These are phyloP conservation scores for Proterorhinus semilunaris DNA, from an alignment of 2,113 vertebrate species.

Conservation along the genomic window DNA sequence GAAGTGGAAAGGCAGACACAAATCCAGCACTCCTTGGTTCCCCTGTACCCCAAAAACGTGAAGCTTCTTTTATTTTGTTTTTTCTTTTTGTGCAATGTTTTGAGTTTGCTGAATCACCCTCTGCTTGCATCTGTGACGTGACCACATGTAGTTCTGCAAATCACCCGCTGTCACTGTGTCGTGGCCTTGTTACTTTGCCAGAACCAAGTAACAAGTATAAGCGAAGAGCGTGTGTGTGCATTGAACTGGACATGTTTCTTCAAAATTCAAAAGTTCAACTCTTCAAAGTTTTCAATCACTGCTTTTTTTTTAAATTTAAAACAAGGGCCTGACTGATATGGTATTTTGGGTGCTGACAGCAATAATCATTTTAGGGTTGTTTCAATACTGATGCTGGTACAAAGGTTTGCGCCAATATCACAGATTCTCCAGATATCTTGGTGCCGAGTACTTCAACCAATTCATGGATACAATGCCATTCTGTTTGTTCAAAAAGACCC, in stretches of 20 bases:
- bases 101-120: slow-evolving; percentile 47
- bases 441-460: too few relatives aligned
- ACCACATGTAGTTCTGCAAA: slow-evolving; percentile 32
- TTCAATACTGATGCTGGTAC: too few relatives aligned
- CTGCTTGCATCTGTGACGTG: slow-evolving; percentile 61
- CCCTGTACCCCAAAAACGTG: slow-evolving; percentile 69
- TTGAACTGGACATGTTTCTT: slow-evolving; percentile 67
- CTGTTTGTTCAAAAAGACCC: too few relatives aligned
- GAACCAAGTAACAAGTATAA: slow-evolving; percentile 54
- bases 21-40: slow-evolving; percentile 74
- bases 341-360: too few relatives aligned
- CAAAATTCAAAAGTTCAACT: background rate
- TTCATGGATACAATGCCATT: too few relatives aligned
- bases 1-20: slow-evolving; percentile 69
- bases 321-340: too few relatives aligned
- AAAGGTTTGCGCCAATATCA: too few relatives aligned
- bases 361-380: too few relatives aligned
- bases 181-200: slow-evolving; percentile 50
- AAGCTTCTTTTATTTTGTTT: slow-evolving; percentile 44
- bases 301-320: slow-evolving; percentile 5
- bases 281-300: slow-evolving; percentile 6
- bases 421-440: too few relatives aligned
- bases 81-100: slow-evolving; percentile 38
- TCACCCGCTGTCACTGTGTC: slow-evolving; percentile 21
- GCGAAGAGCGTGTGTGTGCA: slow-evolving; percentile 44